Conservation (phyloP, 2,888 invertebrate genomes). For the Cylindroiulus punctatus region DNA sequence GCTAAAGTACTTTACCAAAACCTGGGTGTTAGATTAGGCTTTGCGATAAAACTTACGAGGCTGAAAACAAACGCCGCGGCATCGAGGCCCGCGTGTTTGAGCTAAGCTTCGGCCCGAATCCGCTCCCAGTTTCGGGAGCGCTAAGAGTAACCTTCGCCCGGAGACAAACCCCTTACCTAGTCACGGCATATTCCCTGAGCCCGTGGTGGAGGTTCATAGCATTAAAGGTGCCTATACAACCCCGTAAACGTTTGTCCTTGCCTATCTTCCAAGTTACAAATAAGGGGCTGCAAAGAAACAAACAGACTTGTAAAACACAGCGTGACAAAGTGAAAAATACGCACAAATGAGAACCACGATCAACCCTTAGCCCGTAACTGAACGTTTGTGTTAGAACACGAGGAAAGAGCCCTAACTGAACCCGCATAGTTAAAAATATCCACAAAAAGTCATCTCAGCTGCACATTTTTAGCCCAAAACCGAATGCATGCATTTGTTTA, state of each 20-base stretch:
- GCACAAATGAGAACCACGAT: not conserved
- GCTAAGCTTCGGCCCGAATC: not conserved
- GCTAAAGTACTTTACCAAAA: too few relatives aligned
- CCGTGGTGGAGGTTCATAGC: constrained; percentile 95
- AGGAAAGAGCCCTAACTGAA: too few relatives aligned
- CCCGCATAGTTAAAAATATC: too few relatives aligned
- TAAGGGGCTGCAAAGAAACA: constrained; percentile 78
- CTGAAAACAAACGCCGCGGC: not conserved
- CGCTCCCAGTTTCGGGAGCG: not conserved
- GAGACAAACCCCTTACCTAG: constrained; percentile 71
- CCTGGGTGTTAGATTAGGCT: too few relatives aligned
- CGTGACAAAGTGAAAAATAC: not conserved
- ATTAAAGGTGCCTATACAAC: constrained; percentile 99
- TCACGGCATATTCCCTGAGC: constrained; percentile 94
- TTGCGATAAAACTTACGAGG: too few relatives aligned
- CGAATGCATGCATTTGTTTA: too few relatives aligned
- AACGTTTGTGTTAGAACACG: too few relatives aligned
- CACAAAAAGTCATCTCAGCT: too few relatives aligned
- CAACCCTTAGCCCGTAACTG: too few relatives aligned
- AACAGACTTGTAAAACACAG: not conserved
- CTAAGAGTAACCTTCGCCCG: not conserved
- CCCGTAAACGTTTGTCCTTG: constrained; percentile 91
- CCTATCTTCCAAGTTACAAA: constrained; percentile 99
- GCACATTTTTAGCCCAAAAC: too few relatives aligned
- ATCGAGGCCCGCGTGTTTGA: not conserved